Evolutionary conservation across 2,113 vertebrate species (phyloP).

Genomic region (Siphamia tubifer): DNA sequence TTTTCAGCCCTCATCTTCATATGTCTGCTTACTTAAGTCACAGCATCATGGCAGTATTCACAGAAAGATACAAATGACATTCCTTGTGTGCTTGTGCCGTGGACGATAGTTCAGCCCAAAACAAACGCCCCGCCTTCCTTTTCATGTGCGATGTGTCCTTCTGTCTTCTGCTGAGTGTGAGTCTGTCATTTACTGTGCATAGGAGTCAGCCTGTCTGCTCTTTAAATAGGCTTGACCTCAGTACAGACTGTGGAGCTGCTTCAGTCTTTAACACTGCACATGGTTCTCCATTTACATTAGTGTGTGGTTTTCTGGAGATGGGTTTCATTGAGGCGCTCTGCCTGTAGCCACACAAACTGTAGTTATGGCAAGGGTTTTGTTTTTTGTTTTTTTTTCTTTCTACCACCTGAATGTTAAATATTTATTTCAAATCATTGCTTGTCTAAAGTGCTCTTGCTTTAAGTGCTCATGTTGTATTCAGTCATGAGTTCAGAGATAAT

Average conservation of each 20-base stretch:
- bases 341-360: slow-evolving; percentile 14
- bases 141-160: background rate
- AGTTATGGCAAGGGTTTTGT: background rate
- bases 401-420: background rate
- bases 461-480: slow-evolving; percentile 16
- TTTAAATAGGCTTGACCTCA: slow-evolving; percentile 75
- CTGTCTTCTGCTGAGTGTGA: slow-evolving; percentile 31
- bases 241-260: slow-evolving; percentile 59
- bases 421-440: slow-evolving; percentile 14
- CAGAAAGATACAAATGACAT: slow-evolving; percentile 14
- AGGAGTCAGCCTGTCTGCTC: slow-evolving; percentile 75
- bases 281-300: slow-evolving; percentile 61
- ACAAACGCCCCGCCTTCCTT: background rate
- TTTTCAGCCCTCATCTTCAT: background rate
- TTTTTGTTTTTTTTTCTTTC: too few species aligned
- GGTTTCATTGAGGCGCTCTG: slow-evolving; percentile 12
- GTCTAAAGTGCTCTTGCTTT: background rate
- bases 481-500: slow-evolving; percentile 20
- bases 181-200: slow-evolving; percentile 62
- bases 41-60: background rate
- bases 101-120: slow-evolving; percentile 23
- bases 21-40: slow-evolving; percentile 4
- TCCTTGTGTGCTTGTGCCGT: slow-evolving; percentile 18
- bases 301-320: slow-evolving; percentile 40
- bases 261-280: slow-evolving; percentile 60